A percentile compares a stretch with the other conserved stretches of the same genome.
Conservation (phyloP, 2,888 invertebrate genomes). For the Lumbricus terrestris region DNA sequence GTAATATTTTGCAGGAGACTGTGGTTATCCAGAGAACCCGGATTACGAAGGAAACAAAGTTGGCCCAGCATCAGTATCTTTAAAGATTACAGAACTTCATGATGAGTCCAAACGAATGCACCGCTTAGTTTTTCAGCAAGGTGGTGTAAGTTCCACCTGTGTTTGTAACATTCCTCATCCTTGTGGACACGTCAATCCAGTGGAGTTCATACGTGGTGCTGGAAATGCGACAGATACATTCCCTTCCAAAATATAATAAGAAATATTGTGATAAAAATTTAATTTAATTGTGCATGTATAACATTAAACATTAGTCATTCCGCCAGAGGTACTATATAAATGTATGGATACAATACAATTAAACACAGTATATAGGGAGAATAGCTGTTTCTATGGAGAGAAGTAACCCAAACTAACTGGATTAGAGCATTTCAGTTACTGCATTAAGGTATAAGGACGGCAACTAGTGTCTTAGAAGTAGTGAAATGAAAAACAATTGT, state of each 20-base stretch:
- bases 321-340: too few relatives aligned
- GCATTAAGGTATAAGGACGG: background rate
- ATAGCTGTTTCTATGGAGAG: background rate
- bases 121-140: background rate
- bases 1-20: slow-evolving; percentile 7
- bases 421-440: background rate
- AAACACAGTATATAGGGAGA: too few relatives aligned
- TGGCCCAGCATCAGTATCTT: background rate
- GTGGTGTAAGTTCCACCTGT: background rate
- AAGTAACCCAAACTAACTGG: background rate
- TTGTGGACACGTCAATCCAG: background rate
- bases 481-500: background rate
- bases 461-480: background rate
- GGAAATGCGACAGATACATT: background rate
- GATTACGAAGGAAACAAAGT: background rate
- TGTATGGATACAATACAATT: too few relatives aligned
- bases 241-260: background rate
- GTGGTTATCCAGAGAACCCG: background rate
- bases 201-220: background rate
- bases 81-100: background rate
- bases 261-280: background rate
- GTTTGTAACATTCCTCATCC: background rate
- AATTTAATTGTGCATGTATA: background rate
- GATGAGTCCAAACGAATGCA: background rate
- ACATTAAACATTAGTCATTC: too few relatives aligned